Percentiles rank a stretch among this genome's conserved stretches.
Conservation (phyloP, 2,113 vertebrate genomes). For the Lynx canadensis region DNA sequence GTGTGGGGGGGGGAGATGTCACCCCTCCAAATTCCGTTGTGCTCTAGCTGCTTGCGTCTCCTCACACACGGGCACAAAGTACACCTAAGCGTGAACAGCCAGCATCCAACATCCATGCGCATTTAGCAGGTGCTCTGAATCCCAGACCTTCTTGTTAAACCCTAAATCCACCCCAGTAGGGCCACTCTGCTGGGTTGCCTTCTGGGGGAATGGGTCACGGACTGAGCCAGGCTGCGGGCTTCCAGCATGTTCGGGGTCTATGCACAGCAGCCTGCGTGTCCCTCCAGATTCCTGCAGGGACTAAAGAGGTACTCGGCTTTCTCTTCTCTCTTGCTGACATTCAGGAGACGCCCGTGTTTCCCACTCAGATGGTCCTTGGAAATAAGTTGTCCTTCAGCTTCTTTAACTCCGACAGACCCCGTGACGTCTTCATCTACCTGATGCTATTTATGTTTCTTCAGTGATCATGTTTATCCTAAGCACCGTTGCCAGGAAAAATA, state of each 20-base stretch:
- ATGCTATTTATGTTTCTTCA: background rate
- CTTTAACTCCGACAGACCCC: background rate
- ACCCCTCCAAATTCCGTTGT: rapidly evolving
- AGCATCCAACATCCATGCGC: rapidly evolving
- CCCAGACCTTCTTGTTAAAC: rapidly evolving
- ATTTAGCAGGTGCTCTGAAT: background rate
- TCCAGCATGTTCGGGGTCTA: rapidly evolving
- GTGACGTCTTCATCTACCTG: rapidly evolving
- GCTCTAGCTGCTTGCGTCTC: too few relatives aligned
- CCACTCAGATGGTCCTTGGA: background rate
- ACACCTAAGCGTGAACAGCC: rapidly evolving
- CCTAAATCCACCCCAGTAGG: rapidly evolving
- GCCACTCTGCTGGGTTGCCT: rapidly evolving
- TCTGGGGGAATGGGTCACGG: rapidly evolving
- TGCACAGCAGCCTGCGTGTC: rapidly evolving
- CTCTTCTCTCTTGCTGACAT: background rate
- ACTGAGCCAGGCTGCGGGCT: background rate
- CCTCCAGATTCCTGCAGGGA: background rate
- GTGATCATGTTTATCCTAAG: background rate
- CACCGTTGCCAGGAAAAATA: slow-evolving; percentile 51
- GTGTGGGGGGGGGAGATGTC: background rate
- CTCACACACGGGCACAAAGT: rapidly evolving
- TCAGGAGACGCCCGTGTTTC: background rate
- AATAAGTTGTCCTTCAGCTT: background rate
- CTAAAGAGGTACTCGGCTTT: background rate